Percentiles rank a stretch among this genome's conserved stretches.
Evolutionary conservation across 2,888 invertebrate genomes (phyloP).

Genomic region (Bibio marci): DNA sequence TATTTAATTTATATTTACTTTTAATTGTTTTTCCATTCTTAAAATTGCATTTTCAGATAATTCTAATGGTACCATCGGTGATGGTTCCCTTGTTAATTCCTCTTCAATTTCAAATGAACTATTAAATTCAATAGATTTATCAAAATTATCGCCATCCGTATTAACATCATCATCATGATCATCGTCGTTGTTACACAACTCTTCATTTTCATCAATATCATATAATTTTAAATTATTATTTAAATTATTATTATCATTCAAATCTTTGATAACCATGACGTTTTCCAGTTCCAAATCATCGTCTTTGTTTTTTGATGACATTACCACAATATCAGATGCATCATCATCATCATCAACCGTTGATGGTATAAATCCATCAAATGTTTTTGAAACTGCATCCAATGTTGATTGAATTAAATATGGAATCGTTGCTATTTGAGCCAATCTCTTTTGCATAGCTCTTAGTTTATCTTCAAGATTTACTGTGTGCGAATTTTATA

Average conservation of each 20-base stretch:
- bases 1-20: slow-evolving; percentile 12
- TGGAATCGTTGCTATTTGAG: slow-evolving; percentile 28
- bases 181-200: slow-evolving; percentile 6
- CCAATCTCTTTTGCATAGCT: slow-evolving; percentile 27
- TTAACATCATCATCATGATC: slow-evolving; percentile 3
- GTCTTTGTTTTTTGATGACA: not conserved
- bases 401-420: slow-evolving; percentile 25
- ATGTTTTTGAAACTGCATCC: slow-evolving; percentile 26
- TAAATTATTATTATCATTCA: not conserved
- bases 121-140: slow-evolving; percentile 14
- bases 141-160: slow-evolving; percentile 18
- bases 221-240: slow-evolving; percentile 1
- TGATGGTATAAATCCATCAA: slow-evolving; percentile 20
- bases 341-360: slow-evolving; percentile 2
- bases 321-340: not conserved
- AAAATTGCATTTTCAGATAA: slow-evolving; percentile 12
- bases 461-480: slow-evolving; percentile 23
- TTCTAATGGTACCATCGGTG: slow-evolving; percentile 5
- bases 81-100: not conserved
- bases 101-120: not conserved
- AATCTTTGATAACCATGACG: slow-evolving; percentile 3
- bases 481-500: no score
- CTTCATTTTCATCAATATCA: slow-evolving; percentile 4
- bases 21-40: slow-evolving; percentile 14
- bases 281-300: slow-evolving; percentile 2